Evolutionary conservation across 2,113 vertebrate genomes (phyloP), one percentile per base, ranked within the genome.

Genomic region (Equus przewalskii): DNA sequence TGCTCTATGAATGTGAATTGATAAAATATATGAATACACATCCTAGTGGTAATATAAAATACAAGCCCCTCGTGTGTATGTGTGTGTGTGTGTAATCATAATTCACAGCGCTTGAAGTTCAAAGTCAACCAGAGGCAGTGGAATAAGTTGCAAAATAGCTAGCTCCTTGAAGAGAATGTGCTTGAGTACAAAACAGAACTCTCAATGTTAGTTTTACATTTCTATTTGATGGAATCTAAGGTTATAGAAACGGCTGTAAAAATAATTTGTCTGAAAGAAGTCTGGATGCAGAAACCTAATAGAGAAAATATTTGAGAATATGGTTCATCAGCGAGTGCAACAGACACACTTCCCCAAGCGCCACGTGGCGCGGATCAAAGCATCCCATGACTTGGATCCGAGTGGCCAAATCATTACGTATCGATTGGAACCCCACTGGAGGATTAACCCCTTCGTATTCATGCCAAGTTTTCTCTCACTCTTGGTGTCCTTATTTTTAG

Each of bases 371-470:
- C 24, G 98, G 98, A 99, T 99, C 99, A 99, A 99, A 99, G 99
- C 96, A 1, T 98, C 98, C 98, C 96, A 96, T 98, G 98, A 98
- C 99, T 99, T 96, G 98, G 98, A 99, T 99, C 99, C 96, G 97
- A 98, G 98, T 98, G 98, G 98, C 98, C 98, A 98, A 98, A 99
- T 99, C 99, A 99, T 99, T 98, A 99, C 75, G 86, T 99, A 99
- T 99, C 98, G 99, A 99, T 99, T 98, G 96, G 98, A 98, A 98
- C 97, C 95, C 97, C 93, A 64, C 92, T 96, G 97, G 96, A 98
- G 97, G 91, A 96, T 98, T 99, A 99, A 98, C 98, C 98, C 98
- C 84, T 99, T 98, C 30, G 0, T 95, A 96, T 80, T 89, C 97
- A 7, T 7, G 0, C 28, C 75, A 1, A 41, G 85, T 90, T 44